Conservation (phyloP, 2,113 vertebrate genomes). For the Psittacus erithacus region DNA sequence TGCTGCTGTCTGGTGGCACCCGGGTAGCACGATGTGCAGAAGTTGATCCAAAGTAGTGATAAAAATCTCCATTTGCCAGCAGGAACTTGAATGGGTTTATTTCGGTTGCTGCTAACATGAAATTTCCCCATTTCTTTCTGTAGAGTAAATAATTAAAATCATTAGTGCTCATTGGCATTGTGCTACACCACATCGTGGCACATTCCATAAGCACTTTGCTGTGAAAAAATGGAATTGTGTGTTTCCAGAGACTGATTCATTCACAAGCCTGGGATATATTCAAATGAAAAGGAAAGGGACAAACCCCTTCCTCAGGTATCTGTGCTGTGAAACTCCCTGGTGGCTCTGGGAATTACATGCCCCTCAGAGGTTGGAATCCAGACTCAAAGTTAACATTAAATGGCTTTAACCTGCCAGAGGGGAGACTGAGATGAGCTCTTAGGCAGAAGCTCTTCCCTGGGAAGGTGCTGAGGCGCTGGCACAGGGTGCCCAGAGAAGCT, state of each 20-base stretch:
- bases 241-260: neutral
- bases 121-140: neutral
- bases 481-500: too few relatives aligned
- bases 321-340: neutral
- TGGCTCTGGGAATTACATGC: neutral
- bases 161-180: neutral
- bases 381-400: neutral
- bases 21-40: neutral
- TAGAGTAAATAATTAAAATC: slow-evolving; percentile 27
- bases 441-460: neutral
- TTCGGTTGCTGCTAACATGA: neutral
- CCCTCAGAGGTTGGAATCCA: neutral
- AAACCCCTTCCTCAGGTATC: neutral
- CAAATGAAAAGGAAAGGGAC: neutral
- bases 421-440: neutral
- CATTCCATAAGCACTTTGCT: neutral
- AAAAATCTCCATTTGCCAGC: neutral
- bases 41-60: neutral
- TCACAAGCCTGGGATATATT: neutral
- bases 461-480: neutral
- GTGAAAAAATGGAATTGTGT: neutral
- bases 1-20: neutral
- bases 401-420: neutral
- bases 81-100: neutral
- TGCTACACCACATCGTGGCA: neutral